phyloP scores from a whole-genome alignment of 1,140 invertebrate genomes.

The Lineus longissimus region DNA sequence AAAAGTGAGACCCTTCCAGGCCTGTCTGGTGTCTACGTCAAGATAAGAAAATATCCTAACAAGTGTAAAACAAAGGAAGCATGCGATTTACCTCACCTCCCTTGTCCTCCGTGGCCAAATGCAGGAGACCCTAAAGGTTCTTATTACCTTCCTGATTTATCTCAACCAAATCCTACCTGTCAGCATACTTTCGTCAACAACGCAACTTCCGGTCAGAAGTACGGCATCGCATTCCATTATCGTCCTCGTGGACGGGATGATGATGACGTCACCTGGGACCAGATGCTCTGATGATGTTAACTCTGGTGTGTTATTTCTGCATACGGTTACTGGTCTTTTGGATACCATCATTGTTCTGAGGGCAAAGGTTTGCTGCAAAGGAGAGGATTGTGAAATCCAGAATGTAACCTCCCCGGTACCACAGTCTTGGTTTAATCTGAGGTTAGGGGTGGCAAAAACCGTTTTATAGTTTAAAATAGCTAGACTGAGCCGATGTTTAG shows the following conservation, averaged over 20 bases:
- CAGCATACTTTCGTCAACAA: conserved; percentile 88
- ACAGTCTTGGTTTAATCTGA: not conserved
- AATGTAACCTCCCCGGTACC: not conserved
- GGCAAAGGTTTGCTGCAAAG: not conserved
- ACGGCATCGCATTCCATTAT: conserved; percentile 84
- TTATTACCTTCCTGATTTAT: not conserved
- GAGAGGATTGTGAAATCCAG: not conserved
- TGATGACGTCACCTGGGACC: conserved; percentile 76
- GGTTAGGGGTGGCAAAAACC: too few relatives aligned
- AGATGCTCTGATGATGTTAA: not conserved
- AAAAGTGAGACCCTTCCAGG: not conserved
- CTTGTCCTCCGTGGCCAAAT: not conserved
- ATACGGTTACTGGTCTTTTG: not conserved
- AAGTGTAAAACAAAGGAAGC: not conserved
- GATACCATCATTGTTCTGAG: not conserved
- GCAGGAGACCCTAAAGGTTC: not conserved
- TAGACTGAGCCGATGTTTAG: too few relatives aligned
- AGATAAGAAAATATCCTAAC: not conserved
- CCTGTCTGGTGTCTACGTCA: not conserved
- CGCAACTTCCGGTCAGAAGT: conserved; percentile 80
- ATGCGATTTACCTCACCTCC: not conserved
- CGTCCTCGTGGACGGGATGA: conserved; percentile 78
- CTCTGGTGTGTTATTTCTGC: not conserved
- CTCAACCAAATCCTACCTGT: conserved; percentile 62
- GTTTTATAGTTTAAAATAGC: too few relatives aligned